A percentile compares a stretch with the other conserved stretches of the same genome.
These are phyloP conservation scores for Mormoops blainvillei DNA, from an alignment of 2,113 vertebrate genomes.

Conservation along the genomic window DNA sequence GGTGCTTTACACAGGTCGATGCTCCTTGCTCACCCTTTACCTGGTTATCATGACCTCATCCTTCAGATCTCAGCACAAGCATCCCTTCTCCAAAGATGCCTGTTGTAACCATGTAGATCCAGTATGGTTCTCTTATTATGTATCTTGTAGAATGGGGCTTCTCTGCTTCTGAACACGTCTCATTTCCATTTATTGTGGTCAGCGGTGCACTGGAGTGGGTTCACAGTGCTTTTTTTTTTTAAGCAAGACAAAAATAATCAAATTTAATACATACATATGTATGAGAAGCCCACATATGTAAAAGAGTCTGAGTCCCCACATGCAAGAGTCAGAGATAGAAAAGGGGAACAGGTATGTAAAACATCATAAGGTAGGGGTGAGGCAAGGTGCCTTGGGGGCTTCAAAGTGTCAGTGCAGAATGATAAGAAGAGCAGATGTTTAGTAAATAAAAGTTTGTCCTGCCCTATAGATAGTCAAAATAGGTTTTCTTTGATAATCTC, in stretches of 20 bases:
- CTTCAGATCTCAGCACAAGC: background rate
- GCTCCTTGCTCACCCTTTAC: background rate
- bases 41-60: background rate
- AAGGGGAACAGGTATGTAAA: background rate
- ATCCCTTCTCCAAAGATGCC: background rate
- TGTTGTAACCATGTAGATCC: background rate
- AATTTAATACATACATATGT: background rate
- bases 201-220: background rate
- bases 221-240: background rate
- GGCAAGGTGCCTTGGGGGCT: background rate
- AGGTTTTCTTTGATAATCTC: background rate
- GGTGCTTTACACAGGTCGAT: background rate
- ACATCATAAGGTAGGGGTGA: background rate
- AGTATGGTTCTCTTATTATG: background rate
- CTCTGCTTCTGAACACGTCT: background rate
- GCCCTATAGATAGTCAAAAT: background rate
- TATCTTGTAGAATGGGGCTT: background rate
- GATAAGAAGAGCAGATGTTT: background rate
- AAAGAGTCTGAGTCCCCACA: background rate
- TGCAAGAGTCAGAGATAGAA: background rate
- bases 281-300: background rate
- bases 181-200: background rate
- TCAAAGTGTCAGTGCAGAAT: background rate
- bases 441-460: background rate
- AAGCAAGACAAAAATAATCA: background rate